Conservation (phyloP, 1,140 invertebrate species). For the Polypedilum vanderplanki region DNA sequence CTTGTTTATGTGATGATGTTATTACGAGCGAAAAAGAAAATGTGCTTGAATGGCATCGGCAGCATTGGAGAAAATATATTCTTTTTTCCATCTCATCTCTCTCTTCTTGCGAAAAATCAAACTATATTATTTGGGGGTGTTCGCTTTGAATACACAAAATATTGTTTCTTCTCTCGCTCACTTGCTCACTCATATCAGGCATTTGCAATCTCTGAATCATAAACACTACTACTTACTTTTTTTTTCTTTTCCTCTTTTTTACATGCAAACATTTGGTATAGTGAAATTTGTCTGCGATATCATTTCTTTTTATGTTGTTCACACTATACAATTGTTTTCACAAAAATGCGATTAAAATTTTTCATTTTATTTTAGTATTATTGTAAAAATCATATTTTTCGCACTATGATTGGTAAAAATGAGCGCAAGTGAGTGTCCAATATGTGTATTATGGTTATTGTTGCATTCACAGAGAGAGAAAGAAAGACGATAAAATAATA, state of each 20-base stretch:
- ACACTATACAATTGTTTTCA: background rate
- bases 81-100: too few relatives aligned
- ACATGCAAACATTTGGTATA: too few relatives aligned
- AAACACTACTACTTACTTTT: background rate
- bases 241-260: background rate
- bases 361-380: background rate
- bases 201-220: constrained; percentile 13
- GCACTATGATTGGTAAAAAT: background rate
- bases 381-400: background rate
- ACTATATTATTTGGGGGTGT: background rate
- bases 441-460: constrained; percentile 26
- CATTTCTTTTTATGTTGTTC: too few relatives aligned
- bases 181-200: background rate
- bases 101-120: too few relatives aligned
- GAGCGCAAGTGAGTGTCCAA: background rate
- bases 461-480: background rate
- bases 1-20: too few relatives aligned
- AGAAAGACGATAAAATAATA: background rate
- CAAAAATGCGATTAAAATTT: constrained; percentile 11
- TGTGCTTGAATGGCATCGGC: too few relatives aligned
- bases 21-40: too few relatives aligned
- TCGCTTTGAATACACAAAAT: constrained; percentile 8
- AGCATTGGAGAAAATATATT: too few relatives aligned
- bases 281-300: too few relatives aligned
- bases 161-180: background rate